phyloP scores from a whole-genome alignment of 1,140 invertebrate species.

The Hypsibius dujardini region DNA sequence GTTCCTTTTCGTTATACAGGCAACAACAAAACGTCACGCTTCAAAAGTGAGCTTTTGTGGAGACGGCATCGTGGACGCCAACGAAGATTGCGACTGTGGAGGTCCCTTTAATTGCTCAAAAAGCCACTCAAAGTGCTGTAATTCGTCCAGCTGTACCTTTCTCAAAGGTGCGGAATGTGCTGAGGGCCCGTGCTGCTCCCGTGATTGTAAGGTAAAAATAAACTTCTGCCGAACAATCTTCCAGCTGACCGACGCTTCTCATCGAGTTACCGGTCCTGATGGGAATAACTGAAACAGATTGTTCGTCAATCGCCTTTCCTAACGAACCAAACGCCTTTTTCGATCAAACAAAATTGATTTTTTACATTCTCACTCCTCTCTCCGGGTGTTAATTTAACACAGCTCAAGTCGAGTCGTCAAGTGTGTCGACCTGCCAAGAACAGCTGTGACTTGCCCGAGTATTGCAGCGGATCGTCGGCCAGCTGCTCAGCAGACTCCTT shows the following conservation, averaged over 20 bases:
- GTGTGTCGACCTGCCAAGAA: neutral
- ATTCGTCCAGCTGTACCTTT: neutral
- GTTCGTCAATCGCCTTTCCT: too few relatives aligned
- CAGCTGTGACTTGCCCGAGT: neutral
- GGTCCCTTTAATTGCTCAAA: neutral
- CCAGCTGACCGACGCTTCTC: too few relatives aligned
- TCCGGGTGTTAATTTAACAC: neutral
- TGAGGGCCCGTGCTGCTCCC: neutral
- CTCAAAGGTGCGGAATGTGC: slow-evolving; percentile 4
- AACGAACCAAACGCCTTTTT: too few relatives aligned
- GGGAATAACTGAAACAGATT: too few relatives aligned
- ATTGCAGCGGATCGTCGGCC: neutral
- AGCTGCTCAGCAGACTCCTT: neutral
- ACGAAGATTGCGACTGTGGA: slow-evolving; percentile 14
- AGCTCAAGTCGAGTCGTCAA: neutral
- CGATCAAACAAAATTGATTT: too few relatives aligned
- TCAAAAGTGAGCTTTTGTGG: neutral
- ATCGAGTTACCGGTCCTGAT: too few relatives aligned
- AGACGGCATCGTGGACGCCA: neutral
- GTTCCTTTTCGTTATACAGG: too few relatives aligned
- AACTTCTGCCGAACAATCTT: too few relatives aligned
- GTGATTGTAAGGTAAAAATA: neutral
- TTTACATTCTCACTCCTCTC: too few relatives aligned
- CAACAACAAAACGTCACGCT: too few relatives aligned
- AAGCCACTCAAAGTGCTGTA: neutral